phyloP scores from a whole-genome alignment of 2,113 vertebrate genomes.

The Poeciliopsis turrubarensis region DNA sequence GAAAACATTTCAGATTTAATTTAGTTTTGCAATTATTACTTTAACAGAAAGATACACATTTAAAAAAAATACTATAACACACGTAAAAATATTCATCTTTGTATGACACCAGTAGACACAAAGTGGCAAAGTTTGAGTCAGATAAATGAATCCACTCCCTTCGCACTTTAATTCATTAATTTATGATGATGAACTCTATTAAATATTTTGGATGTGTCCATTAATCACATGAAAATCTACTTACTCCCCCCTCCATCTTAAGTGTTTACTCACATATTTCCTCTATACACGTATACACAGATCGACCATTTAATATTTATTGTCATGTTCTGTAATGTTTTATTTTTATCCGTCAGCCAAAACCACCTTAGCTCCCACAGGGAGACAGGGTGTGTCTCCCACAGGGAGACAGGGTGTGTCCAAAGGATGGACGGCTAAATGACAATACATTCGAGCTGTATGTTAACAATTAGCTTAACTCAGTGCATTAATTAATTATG shows the following conservation, averaged over 20 bases:
- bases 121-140: too few relatives aligned
- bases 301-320: not conserved
- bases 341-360: not conserved
- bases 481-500: not conserved
- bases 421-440: not conserved
- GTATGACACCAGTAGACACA: too few relatives aligned
- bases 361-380: not conserved
- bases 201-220: too few relatives aligned
- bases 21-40: too few relatives aligned
- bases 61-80: too few relatives aligned
- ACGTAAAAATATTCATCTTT: too few relatives aligned
- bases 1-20: too few relatives aligned
- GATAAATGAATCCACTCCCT: too few relatives aligned
- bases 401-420: constrained; percentile 17
- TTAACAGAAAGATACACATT: too few relatives aligned
- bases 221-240: too few relatives aligned
- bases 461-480: not conserved
- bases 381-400: constrained; percentile 13
- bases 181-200: too few relatives aligned
- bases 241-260: not conserved
- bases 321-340: not conserved
- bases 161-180: too few relatives aligned
- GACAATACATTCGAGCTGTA: not conserved
- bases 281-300: not conserved
- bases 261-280: not conserved